Base-by-base conservation (phyloP, 2,113 vertebrate species). In the Campylorhamphus procurvoides region DNA sequence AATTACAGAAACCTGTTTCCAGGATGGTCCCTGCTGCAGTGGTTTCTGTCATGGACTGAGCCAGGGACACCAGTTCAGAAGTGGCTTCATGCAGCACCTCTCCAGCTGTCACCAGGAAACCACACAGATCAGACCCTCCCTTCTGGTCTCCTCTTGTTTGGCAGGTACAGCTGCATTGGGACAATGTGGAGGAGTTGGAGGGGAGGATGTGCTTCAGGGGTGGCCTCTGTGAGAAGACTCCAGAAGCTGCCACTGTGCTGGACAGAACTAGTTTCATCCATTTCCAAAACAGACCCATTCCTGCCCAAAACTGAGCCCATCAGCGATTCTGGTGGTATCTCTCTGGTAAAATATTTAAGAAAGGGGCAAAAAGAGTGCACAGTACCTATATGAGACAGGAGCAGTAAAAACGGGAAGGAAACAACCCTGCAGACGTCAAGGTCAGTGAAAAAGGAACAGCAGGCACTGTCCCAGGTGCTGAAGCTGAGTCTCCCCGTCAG, bases 11-110 rank as follows among this genome's bases (percentile, higher is more conserved):
- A 10, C 16, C 17, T 15, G 3, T 27, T 62, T 35, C 58, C 1
- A 3, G 47, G 35, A 14, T 0, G 1, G 20, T 5, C 29, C 20
- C 47, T 31, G 35, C 6, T 12, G 3, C 49, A 8, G 4, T 12
- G 52, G 14, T 27, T 64, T 33, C 46, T 8, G 44, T 3, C 66
- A n/a, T 9, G 40, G 47, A 24, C n/a, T n/a, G n/a, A 47, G 29
- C 10, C 84, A 52, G 72, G 53, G n/a, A 4, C 31, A 6, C 22
- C 27, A 12, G 46, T 3, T 27, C 0, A 5, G 53, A 60, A 60
- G 35, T 22, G 22, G 11, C 22, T 22, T 27, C 0, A 0, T 37
- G 37, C n/a, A 58, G 31, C 33, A 59, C 20, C n/a, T 59, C 56
- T 59, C 56, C 56, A 35, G 33, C 14, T 35, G 56, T 20, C 56